Conservation (phyloP, 2,888 invertebrate genomes). For the Habroteleia sp. region DNA sequence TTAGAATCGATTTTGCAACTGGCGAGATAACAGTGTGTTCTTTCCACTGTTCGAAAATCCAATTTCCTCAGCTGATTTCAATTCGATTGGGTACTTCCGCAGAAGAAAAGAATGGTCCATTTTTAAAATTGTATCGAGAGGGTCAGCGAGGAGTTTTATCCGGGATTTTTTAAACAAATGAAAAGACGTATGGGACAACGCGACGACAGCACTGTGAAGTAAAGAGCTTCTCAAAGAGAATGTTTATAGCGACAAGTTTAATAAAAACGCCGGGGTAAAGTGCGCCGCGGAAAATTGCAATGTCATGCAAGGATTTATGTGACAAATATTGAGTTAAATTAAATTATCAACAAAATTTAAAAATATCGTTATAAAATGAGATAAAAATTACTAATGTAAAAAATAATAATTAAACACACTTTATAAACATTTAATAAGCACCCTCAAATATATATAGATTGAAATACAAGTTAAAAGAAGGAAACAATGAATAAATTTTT, state of each 20-base stretch:
- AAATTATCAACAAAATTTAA: too few relatives aligned
- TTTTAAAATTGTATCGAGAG: conserved; percentile 33
- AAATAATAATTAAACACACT: too few relatives aligned
- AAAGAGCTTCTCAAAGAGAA: conserved; percentile 18
- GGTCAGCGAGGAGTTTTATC: conserved; percentile 20
- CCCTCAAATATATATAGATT: too few relatives aligned
- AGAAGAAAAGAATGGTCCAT: conserved; percentile 17
- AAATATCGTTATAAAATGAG: too few relatives aligned
- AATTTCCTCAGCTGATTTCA: conserved; percentile 37
- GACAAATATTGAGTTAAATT: neutral
- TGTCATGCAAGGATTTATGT: conserved; percentile 4
- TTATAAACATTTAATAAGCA: too few relatives aligned
- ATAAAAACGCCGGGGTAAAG: neutral
- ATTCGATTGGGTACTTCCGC: conserved; percentile 5
- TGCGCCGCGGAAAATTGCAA: neutral
- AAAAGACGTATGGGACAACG: conserved; percentile 8
- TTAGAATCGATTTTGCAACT: too few relatives aligned
- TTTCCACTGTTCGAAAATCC: conserved; percentile 14
- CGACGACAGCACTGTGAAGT: conserved; percentile 22
- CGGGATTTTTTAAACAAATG: conserved; percentile 41
- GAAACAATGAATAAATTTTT: too few relatives aligned
- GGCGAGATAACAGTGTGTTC: too few relatives aligned
- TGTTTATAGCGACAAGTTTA: conserved; percentile 11
- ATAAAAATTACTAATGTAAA: too few relatives aligned
- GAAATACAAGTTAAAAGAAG: too few relatives aligned